Conservation (phyloP, 2,113 vertebrate species). For the Varanus salvator region DNA sequence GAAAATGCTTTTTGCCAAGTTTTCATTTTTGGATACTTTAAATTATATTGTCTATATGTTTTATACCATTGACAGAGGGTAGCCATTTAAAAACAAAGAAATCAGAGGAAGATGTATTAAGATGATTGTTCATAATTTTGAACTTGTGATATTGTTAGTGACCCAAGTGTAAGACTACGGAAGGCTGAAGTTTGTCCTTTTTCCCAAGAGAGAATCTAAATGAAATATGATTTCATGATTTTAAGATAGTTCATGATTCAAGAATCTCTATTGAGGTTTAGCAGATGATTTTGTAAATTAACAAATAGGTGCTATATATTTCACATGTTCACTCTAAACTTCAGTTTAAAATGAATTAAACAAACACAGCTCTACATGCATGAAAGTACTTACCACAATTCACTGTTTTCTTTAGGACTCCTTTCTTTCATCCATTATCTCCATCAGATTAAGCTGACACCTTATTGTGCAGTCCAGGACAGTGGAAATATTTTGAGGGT, state of each 20-base stretch:
- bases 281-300: not conserved
- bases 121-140: not conserved
- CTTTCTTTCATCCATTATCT: not conserved
- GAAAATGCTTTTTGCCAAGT: too few relatives aligned
- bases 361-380: not conserved
- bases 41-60: not conserved
- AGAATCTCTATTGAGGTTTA: not conserved
- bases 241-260: not conserved
- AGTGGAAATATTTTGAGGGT: not conserved
- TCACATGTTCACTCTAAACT: not conserved
- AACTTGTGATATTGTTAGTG: not conserved
- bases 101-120: not conserved
- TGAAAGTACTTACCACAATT: constrained; percentile 19
- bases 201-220: not conserved
- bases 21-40: not conserved
- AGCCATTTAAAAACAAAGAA: not conserved
- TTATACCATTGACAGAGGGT: not conserved
- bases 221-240: not conserved
- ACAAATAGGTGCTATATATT: not conserved
- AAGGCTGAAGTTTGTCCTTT: not conserved
- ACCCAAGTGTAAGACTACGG: not conserved
- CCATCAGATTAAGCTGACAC: not conserved
- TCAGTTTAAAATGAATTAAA: not conserved
- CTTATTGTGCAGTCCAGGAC: not conserved
- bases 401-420: not conserved